These are phyloP conservation scores for Leguminivora glycinivorella DNA, from an alignment of 1,140 invertebrate species.

Conservation along the genomic window DNA sequence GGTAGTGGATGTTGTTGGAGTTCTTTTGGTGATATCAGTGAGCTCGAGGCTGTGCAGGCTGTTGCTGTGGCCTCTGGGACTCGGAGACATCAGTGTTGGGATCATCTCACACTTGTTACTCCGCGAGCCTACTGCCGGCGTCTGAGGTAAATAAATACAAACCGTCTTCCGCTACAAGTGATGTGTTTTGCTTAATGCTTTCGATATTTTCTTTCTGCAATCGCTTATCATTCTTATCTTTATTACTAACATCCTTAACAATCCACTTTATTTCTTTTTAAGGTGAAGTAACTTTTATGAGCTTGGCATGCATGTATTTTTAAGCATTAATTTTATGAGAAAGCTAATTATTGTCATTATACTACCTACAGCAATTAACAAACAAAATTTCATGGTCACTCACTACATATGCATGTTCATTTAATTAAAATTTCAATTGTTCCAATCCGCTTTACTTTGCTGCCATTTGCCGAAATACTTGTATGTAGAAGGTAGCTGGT, in stretches of 20 bases:
- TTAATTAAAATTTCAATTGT: neutral
- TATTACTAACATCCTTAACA: neutral
- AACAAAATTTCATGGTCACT: conserved; percentile 1
- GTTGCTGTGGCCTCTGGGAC: conserved; percentile 35
- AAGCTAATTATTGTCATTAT: neutral
- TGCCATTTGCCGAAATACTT: neutral
- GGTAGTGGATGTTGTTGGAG: conserved; percentile 55
- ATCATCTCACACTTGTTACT: conserved; percentile 41
- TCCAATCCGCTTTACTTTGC: neutral
- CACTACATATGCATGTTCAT: neutral
- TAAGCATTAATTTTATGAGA: neutral
- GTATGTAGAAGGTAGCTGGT: neutral
- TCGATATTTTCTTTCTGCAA: conserved; percentile 5
- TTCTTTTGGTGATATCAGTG: conserved; percentile 50
- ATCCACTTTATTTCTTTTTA: neutral
- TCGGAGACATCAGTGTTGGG: conserved; percentile 35
- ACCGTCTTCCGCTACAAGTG: neutral
- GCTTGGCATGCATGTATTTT: neutral
- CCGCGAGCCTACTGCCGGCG: conserved; percentile 42
- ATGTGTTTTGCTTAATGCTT: neutral
- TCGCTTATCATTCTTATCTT: conserved; percentile 24
- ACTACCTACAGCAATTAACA: neutral
- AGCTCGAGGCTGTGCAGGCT: conserved; percentile 49
- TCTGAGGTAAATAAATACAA: conserved; percentile 39
- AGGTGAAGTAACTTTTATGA: neutral